phyloP scores from a whole-genome alignment of 2,113 vertebrate genomes.

The Callaeas wilsoni region DNA sequence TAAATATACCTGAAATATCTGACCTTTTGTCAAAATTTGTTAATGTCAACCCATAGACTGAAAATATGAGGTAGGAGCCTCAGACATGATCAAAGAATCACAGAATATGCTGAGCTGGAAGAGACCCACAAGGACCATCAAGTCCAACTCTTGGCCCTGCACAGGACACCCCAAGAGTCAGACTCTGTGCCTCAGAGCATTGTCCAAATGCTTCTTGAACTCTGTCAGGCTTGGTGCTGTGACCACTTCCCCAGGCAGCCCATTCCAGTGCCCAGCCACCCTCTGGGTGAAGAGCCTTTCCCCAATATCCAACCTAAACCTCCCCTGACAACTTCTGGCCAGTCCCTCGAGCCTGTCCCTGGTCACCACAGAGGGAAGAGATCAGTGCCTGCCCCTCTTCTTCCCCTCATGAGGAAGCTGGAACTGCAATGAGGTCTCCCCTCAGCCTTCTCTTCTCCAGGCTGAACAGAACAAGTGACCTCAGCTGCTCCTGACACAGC shows the following conservation, averaged over 20 bases:
- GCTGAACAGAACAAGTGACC: background rate
- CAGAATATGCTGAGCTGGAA: background rate
- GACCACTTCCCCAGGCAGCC: accelerated
- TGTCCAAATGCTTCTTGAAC: background rate
- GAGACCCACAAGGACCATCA: accelerated
- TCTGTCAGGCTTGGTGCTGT: background rate
- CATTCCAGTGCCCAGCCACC: background rate
- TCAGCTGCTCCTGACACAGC: background rate
- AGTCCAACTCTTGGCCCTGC: background rate
- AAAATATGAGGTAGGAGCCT: background rate
- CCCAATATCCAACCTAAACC: accelerated
- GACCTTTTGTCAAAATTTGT: background rate
- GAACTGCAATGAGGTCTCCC: background rate
- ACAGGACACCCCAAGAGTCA: background rate
- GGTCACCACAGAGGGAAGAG: background rate
- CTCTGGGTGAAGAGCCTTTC: background rate
- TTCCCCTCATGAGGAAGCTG: background rate
- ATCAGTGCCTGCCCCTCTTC: background rate
- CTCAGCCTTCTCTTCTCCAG: background rate
- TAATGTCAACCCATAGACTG: accelerated
- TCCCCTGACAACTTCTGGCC: background rate
- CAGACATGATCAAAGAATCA: background rate
- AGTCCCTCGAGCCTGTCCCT: background rate
- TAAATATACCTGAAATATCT: background rate
- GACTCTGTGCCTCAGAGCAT: background rate